A percentile compares a stretch with the other conserved stretches of the same genome.
Conservation (phyloP, 2,888 invertebrate species). For the Sepioteuthis lessoniana region DNA sequence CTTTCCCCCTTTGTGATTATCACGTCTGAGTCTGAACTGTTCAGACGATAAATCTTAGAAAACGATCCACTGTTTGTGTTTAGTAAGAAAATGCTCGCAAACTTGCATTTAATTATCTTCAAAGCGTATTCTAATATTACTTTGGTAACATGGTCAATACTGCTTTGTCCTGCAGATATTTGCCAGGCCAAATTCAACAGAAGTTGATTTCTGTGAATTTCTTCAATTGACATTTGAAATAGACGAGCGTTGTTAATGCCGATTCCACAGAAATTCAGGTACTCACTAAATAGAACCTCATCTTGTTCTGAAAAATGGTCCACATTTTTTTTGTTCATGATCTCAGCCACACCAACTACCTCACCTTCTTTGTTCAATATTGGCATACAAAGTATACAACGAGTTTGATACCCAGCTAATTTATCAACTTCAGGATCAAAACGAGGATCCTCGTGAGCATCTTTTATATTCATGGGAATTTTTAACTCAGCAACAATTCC, state of each 20-base stretch:
- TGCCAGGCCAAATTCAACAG: slow-evolving; percentile 90
- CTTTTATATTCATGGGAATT: slow-evolving; percentile 90
- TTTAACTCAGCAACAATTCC: slow-evolving; percentile 92
- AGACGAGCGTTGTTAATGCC: slow-evolving; percentile 95
- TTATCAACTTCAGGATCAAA: slow-evolving; percentile 93
- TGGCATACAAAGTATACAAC: slow-evolving; percentile 91
- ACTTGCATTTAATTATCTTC: slow-evolving; percentile 90
- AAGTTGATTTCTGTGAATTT: slow-evolving; percentile 91
- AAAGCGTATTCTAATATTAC: slow-evolving; percentile 96
- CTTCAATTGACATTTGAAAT: slow-evolving; percentile 93
- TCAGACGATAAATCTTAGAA: background rate
- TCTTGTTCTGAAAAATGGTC: slow-evolving; percentile 89
- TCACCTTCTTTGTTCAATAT: slow-evolving; percentile 96
- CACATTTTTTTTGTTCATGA: slow-evolving; percentile 95
- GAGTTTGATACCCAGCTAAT: slow-evolving; percentile 91
- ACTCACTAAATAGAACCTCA: slow-evolving; percentile 91
- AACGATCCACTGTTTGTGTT: slow-evolving; percentile 35
- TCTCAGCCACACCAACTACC: slow-evolving; percentile 96
- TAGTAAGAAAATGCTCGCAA: slow-evolving; percentile 86
- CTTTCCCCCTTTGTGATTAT: background rate
- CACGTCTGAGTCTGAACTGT: background rate
- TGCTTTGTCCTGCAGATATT: slow-evolving; percentile 95
- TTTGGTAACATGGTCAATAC: slow-evolving; percentile 91
- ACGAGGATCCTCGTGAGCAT: slow-evolving; percentile 92
- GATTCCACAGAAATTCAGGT: slow-evolving; percentile 95